Percentiles rank a stretch among this genome's conserved stretches.
Conservation (phyloP, 1,140 invertebrate genomes). For the Phocides pigmalion region DNA sequence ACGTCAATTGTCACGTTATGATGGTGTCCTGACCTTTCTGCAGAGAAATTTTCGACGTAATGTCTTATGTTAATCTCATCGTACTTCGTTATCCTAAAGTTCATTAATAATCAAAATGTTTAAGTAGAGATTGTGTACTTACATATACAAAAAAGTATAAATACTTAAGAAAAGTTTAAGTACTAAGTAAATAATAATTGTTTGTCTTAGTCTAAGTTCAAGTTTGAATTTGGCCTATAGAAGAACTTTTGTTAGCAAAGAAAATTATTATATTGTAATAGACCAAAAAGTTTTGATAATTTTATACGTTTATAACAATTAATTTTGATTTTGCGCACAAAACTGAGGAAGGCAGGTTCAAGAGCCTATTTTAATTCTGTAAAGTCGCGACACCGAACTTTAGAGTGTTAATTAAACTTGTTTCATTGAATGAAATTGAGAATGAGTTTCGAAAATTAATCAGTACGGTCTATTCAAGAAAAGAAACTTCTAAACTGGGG, state of each 20-base stretch:
- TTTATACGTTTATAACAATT: constrained; percentile 26
- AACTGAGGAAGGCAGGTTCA: constrained; percentile 30
- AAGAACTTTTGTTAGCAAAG: constrained; percentile 9
- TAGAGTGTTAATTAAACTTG: constrained; percentile 71
- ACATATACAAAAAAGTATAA: neutral
- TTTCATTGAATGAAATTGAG: constrained; percentile 72
- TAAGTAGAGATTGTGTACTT: neutral
- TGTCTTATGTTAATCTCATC: constrained; percentile 13
- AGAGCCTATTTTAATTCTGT: constrained; percentile 55
- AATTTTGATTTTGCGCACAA: constrained; percentile 25
- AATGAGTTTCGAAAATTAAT: constrained; percentile 77
- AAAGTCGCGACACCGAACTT: constrained; percentile 57
- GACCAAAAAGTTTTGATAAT: constrained; percentile 21
- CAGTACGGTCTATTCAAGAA: constrained; percentile 66
- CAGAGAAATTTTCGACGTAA: constrained; percentile 13
- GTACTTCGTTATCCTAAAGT: constrained; percentile 11
- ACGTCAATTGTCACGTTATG: neutral
- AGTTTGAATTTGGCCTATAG: constrained; percentile 14
- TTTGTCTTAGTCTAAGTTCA: constrained; percentile 17
- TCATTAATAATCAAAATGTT: constrained; percentile 11
- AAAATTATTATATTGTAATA: constrained; percentile 24
- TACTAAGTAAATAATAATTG: constrained; percentile 14
- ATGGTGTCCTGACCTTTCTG: constrained; percentile 20
- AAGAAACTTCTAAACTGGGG: constrained; percentile 70
- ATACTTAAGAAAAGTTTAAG: constrained; percentile 10